phyloP scores from a whole-genome alignment of 1,140 invertebrate species.

The Triops longicaudatus region DNA sequence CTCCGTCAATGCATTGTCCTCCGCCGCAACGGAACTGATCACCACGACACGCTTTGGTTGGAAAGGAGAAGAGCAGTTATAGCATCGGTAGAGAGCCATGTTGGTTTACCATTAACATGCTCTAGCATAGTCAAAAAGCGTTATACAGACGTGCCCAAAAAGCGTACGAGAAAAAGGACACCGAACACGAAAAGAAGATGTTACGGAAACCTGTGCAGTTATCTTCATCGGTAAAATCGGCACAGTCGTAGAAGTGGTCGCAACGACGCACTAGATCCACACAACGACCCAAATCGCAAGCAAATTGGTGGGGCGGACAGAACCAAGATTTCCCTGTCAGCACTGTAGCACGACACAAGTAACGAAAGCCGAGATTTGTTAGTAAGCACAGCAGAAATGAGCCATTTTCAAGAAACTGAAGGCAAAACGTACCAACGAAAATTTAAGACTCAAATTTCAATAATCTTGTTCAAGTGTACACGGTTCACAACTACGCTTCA shows the following conservation, averaged over 20 bases:
- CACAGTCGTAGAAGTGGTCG: slow-evolving; percentile 37
- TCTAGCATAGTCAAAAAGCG: neutral
- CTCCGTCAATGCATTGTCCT: slow-evolving; percentile 48
- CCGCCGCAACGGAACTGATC: slow-evolving; percentile 41
- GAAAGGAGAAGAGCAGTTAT: neutral
- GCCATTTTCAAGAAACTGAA: too few species aligned
- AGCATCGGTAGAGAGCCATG: neutral
- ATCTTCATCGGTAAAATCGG: slow-evolving; percentile 41
- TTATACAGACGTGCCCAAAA: slow-evolving; percentile 23
- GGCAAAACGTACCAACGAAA: too few species aligned
- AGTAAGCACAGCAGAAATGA: neutral
- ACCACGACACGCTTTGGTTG: slow-evolving; percentile 37
- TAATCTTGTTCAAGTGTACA: too few species aligned
- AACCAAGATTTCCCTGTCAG: neutral
- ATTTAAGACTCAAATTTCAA: too few species aligned
- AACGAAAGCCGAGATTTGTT: neutral
- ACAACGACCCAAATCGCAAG: slow-evolving; percentile 42
- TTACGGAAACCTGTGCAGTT: slow-evolving; percentile 31
- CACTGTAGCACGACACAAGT: neutral
- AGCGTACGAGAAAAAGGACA: neutral
- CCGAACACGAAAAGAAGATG: neutral
- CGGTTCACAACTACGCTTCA: too few species aligned
- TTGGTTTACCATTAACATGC: neutral
- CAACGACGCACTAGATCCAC: slow-evolving; percentile 35
- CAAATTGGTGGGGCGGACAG: slow-evolving; percentile 38